Conservation (phyloP, 2,797 vertebrate species). For the Sebastes vulpes region DNA sequence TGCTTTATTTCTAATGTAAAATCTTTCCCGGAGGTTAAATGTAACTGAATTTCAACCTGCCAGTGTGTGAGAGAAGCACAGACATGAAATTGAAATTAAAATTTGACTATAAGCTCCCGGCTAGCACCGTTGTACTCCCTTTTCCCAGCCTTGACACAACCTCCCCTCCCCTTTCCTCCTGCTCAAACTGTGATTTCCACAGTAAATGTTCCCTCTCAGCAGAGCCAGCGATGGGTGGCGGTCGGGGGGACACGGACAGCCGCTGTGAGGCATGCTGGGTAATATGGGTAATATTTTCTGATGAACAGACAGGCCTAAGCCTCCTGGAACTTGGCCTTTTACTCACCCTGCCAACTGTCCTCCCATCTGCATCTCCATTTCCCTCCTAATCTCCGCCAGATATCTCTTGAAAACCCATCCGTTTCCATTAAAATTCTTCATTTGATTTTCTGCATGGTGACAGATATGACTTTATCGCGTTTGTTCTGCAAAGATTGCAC, state of each 20-base stretch:
- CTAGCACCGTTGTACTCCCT: slow-evolving; percentile 5
- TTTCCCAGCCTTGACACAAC: slow-evolving; percentile 3
- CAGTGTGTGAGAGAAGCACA: slow-evolving; percentile 36
- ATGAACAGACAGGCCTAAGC: slow-evolving; percentile 50
- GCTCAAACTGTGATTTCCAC: slow-evolving; percentile 52
- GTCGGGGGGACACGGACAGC: slow-evolving; percentile 16
- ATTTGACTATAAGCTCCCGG: slow-evolving; percentile 52
- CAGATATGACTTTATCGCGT: not conserved
- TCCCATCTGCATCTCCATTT: slow-evolving; percentile 32
- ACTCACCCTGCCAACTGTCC: slow-evolving; percentile 25
- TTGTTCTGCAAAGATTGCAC: not conserved
- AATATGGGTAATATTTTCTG: slow-evolving; percentile 64
- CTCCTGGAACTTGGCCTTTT: slow-evolving; percentile 29
- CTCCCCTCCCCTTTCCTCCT: slow-evolving; percentile 15
- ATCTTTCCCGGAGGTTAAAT: slow-evolving; percentile 43
- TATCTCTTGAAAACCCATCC: slow-evolving; percentile 13
- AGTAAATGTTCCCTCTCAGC: slow-evolving; percentile 54
- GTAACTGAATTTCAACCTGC: slow-evolving; percentile 37
- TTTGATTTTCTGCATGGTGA: not conserved
- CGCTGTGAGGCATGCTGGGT: slow-evolving; percentile 68
- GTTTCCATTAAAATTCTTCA: slow-evolving; percentile 4
- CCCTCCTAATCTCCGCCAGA: not conserved
- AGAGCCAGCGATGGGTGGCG: slow-evolving; percentile 34
- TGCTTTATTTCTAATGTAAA: slow-evolving; percentile 7
- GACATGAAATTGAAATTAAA: slow-evolving; percentile 37